phyloP scores from a whole-genome alignment of 2,113 vertebrate species.

The Anolis sagrei region DNA sequence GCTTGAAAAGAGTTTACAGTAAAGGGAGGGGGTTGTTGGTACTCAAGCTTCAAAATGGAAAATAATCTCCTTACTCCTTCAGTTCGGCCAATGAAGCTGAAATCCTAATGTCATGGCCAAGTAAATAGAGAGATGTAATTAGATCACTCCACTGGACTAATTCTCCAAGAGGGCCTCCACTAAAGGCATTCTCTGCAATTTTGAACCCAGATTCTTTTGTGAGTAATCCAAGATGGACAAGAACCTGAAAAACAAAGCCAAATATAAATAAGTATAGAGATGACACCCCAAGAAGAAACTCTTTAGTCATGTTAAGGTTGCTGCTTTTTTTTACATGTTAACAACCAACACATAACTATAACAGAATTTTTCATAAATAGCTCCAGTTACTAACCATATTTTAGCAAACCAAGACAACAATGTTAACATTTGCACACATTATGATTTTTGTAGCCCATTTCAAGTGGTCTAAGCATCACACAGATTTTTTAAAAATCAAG shows the following conservation, averaged over 20 bases:
- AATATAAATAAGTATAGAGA: conserved; percentile 5
- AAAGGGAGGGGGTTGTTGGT: conserved; percentile 49
- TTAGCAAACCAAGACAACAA: background rate
- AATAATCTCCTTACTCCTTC: conserved; percentile 94
- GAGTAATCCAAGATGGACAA: conserved; percentile 95
- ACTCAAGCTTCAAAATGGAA: conserved; percentile 75
- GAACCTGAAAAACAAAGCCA: conserved; percentile 80
- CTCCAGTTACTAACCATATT: background rate
- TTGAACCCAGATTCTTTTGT: conserved; percentile 99
- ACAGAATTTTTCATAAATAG: background rate
- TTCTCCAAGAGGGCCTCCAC: conserved; percentile 95
- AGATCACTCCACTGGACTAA: conserved; percentile 99
- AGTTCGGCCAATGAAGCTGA: conserved; percentile 97
- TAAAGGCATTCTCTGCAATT: conserved; percentile 99
- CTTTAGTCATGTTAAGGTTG: background rate
- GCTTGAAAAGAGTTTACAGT: conserved; percentile 68
- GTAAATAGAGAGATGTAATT: conserved; percentile 97
- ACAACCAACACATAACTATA: background rate
- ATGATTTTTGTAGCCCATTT: background rate
- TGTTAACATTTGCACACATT: background rate
- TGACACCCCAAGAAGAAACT: background rate
- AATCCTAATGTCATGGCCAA: conserved; percentile 96
- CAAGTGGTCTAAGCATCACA: background rate
- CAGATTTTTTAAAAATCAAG: background rate
- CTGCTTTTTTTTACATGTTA: too few species aligned